Conservation (phyloP, 2,113 vertebrate species). For the Aptenodytes patagonicus region DNA sequence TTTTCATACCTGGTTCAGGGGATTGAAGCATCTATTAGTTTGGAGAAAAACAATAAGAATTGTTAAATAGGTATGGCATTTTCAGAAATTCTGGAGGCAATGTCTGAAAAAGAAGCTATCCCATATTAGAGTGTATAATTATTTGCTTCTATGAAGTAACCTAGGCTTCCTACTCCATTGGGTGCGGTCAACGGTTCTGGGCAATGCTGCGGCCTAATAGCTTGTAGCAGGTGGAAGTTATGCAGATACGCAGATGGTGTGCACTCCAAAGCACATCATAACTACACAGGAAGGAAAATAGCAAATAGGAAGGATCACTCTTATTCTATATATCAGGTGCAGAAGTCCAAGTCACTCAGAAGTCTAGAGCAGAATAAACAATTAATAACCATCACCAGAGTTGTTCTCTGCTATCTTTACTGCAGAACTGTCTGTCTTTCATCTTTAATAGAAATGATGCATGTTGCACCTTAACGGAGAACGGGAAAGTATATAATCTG, state of each 20-base stretch:
- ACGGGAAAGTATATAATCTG: neutral
- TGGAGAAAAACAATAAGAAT: neutral
- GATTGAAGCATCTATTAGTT: neutral
- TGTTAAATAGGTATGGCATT: neutral
- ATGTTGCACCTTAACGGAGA: neutral
- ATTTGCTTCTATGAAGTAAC: neutral
- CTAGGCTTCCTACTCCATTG: neutral
- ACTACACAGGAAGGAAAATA: neutral
- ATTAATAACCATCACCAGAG: neutral
- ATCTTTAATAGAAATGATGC: neutral
- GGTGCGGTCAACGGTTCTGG: neutral
- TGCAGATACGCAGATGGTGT: accelerated
- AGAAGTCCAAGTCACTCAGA: neutral
- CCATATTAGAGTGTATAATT: neutral
- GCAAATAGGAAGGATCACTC: neutral
- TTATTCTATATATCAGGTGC: neutral
- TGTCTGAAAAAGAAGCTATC: neutral
- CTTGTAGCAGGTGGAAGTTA: neutral
- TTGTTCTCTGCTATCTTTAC: neutral
- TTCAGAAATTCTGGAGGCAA: neutral
- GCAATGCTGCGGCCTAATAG: neutral
- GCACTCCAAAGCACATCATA: neutral
- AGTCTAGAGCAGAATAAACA: neutral
- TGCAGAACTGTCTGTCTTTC: neutral
- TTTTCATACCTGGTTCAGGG: neutral